phyloP scores from a whole-genome alignment of 2,113 vertebrate genomes.

The Paradoxurus hermaphroditus region DNA sequence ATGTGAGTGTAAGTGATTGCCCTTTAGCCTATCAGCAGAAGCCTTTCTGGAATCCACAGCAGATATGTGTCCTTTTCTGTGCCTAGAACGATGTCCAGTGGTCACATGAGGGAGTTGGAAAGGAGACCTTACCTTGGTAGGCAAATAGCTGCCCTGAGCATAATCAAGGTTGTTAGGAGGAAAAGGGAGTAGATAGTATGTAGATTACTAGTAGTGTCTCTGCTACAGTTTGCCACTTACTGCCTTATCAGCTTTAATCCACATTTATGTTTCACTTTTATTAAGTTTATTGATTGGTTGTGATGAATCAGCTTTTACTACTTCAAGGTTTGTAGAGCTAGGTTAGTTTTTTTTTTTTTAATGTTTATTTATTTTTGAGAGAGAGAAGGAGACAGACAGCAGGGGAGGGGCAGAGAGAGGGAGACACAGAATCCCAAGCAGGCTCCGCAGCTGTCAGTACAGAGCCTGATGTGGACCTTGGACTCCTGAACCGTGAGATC shows the following conservation, averaged over 20 bases:
- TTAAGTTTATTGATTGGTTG: conserved; percentile 56
- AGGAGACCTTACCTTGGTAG: background rate
- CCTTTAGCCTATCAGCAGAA: background rate
- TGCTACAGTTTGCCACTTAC: background rate
- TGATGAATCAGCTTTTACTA: conserved; percentile 10
- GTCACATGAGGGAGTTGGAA: background rate
- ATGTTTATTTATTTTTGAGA: background rate
- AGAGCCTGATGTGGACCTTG: background rate
- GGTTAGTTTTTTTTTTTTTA: background rate
- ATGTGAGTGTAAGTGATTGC: background rate
- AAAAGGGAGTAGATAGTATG: background rate
- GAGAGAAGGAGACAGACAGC: background rate
- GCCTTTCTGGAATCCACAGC: background rate
- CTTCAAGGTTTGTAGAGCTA: conserved; percentile 8
- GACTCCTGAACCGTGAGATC: background rate
- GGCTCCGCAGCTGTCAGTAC: background rate
- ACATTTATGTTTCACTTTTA: conserved; percentile 43
- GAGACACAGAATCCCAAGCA: background rate
- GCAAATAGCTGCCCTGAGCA: background rate
- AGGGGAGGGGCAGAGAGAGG: background rate
- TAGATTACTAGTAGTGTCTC: background rate
- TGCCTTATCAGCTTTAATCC: conserved; percentile 45
- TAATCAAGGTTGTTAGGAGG: background rate
- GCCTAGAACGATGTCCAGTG: background rate
- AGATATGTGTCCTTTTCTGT: background rate